A percentile compares a stretch with the other conserved stretches of the same genome.
Conservation (phyloP, 2,797 vertebrate genomes). For the Sebastes elongatus region DNA sequence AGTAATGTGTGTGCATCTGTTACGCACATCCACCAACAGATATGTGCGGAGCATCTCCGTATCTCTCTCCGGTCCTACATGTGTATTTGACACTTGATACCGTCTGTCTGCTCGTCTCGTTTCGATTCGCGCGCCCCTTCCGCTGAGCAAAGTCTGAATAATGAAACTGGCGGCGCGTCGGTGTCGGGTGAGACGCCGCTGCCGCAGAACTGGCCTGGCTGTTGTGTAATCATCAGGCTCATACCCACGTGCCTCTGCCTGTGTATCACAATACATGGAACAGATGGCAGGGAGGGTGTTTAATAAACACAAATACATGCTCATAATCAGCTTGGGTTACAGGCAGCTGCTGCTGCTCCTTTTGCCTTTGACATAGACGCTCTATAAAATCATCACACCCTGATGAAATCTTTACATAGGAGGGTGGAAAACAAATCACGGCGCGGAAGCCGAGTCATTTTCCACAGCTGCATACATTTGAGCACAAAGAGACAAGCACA, state of each 20-base stretch:
- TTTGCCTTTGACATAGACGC: slow-evolving; percentile 46
- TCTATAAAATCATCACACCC: slow-evolving; percentile 41
- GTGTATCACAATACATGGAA: slow-evolving; percentile 74
- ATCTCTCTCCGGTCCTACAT: slow-evolving; percentile 18
- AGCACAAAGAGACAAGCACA: slow-evolving; percentile 3
- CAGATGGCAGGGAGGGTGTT: slow-evolving; percentile 79
- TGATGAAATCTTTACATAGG: background rate
- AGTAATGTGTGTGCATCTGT: background rate
- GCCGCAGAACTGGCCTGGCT: slow-evolving; percentile 25
- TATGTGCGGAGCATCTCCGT: background rate
- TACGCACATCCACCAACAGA: background rate
- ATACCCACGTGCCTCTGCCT: slow-evolving; percentile 51
- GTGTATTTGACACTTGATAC: slow-evolving; percentile 43
- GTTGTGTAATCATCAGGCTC: slow-evolving; percentile 77
- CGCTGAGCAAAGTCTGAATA: slow-evolving; percentile 62
- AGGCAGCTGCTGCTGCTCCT: slow-evolving; percentile 61
- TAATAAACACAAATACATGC: slow-evolving; percentile 78
- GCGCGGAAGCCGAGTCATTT: background rate
- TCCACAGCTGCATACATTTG: background rate
- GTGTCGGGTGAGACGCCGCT: slow-evolving; percentile 60
- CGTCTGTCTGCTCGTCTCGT: slow-evolving; percentile 15
- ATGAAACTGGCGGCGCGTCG: slow-evolving; percentile 33
- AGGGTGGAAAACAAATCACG: slow-evolving; percentile 17
- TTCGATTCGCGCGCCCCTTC: slow-evolving; percentile 1
- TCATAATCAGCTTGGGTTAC: slow-evolving; percentile 75